Conservation (phyloP, 2,797 vertebrate species). For the Oryzias dopingdopingensis region DNA sequence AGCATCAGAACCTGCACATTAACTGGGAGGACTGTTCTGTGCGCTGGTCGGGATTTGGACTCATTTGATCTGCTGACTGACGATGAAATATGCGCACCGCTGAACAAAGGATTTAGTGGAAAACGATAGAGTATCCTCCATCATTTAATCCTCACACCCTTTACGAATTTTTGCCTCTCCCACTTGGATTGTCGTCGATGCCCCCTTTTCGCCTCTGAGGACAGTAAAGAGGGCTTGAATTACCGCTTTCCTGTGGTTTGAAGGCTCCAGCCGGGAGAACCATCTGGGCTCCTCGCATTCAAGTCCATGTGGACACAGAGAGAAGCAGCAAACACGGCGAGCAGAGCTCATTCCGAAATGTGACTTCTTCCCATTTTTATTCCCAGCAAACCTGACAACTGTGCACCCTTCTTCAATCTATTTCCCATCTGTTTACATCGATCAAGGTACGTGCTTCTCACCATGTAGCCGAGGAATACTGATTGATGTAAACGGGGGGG, state of each 20-base stretch:
- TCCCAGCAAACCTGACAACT: conserved; percentile 33
- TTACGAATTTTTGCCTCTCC: background rate
- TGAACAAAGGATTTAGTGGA: conserved; percentile 62
- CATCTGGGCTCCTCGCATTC: conserved; percentile 42
- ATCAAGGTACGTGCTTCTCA: conserved; percentile 68
- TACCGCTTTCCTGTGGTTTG: conserved; percentile 17
- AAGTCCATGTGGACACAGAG: conserved; percentile 57
- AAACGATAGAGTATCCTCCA: conserved; percentile 27
- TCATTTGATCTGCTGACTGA: conserved; percentile 18
- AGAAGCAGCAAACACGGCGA: conserved; percentile 36
- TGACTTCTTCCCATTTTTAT: conserved; percentile 58
- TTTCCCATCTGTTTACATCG: conserved; percentile 58
- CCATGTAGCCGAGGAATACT: conserved; percentile 20
- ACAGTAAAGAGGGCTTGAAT: conserved; percentile 43
- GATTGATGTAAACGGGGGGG: conserved; percentile 10
- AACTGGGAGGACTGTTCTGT: conserved; percentile 3
- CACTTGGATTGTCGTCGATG: conserved; percentile 25
- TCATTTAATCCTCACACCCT: conserved; percentile 22
- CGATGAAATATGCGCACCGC: conserved; percentile 43
- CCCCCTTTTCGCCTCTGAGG: conserved; percentile 18
- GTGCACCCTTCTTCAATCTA: conserved; percentile 42
- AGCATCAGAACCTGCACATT: conserved; percentile 15
- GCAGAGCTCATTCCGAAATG: conserved; percentile 66
- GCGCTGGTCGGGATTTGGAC: conserved; percentile 20
- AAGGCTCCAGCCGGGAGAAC: conserved; percentile 37